These are phyloP conservation scores for Sebastes fasciatus DNA, from an alignment of 2,113 vertebrate genomes.

Conservation along the genomic window DNA sequence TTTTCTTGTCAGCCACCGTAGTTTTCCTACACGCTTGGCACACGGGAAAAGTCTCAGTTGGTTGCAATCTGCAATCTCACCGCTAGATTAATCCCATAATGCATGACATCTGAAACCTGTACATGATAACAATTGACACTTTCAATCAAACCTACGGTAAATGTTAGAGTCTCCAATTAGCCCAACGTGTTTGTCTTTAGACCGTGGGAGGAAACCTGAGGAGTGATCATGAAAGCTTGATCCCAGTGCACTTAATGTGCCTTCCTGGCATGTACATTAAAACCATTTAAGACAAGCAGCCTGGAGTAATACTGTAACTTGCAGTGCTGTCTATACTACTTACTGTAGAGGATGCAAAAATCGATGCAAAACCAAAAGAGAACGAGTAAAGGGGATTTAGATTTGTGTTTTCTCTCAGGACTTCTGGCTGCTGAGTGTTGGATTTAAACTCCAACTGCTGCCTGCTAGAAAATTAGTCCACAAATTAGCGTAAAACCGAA, in stretches of 20 bases:
- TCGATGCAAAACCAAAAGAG: slow-evolving; percentile 15
- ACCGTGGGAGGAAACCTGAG: slow-evolving; percentile 35
- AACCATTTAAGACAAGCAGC: slow-evolving; percentile 21
- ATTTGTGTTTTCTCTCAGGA: background rate
- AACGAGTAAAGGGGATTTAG: background rate
- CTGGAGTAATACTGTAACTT: background rate
- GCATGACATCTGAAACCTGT: no score
- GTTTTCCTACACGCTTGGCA: no score
- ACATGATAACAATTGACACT: background rate
- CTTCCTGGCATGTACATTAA: slow-evolving; percentile 34
- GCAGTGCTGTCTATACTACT: background rate
- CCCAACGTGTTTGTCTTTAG: background rate
- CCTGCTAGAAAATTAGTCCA: slow-evolving; percentile 4
- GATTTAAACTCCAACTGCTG: slow-evolving; percentile 6
- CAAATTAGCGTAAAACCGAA: slow-evolving; percentile 26
- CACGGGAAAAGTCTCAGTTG: no score
- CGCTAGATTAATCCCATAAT: no score
- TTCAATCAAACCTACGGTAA: background rate
- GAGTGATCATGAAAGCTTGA: slow-evolving; percentile 29
- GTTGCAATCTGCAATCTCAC: no score
- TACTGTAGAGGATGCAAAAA: slow-evolving; percentile 1
- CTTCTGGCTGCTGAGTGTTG: slow-evolving; percentile 1
- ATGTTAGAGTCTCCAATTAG: background rate
- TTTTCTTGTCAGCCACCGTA: no score
- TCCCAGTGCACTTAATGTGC: slow-evolving; percentile 21